Percentiles rank a stretch among this genome's conserved stretches.
Conservation (phyloP, 2,797 vertebrate species). For the Sebastes nivosus region DNA sequence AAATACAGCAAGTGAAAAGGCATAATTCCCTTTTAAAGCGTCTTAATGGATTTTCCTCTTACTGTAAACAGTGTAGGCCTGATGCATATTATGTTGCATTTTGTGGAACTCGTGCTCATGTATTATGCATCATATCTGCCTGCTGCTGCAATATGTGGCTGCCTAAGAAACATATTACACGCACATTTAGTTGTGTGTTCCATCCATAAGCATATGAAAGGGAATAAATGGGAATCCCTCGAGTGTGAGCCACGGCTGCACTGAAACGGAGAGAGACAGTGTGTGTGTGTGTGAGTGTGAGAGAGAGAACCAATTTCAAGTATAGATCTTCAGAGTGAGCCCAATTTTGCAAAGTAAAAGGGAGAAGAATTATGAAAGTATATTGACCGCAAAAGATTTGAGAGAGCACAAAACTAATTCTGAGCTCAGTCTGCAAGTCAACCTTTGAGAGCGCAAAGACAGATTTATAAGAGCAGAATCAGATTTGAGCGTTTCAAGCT, state of each 20-base stretch:
- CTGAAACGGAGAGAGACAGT: no score
- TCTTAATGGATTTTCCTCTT: slow-evolving; percentile 1
- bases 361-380: not conserved
- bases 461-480: not conserved
- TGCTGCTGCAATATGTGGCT: not conserved
- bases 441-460: not conserved
- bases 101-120: slow-evolving; percentile 17
- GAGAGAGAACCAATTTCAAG: not conserved
- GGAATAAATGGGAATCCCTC: slow-evolving; percentile 6
- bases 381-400: not conserved
- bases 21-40: not conserved
- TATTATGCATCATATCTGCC: slow-evolving; percentile 16
- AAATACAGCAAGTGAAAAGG: not conserved
- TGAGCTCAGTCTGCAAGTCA: not conserved
- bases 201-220: not conserved
- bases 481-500: not conserved
- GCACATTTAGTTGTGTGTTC: not conserved
- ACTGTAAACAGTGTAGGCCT: slow-evolving; percentile 11
- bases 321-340: not conserved
- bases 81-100: slow-evolving; percentile 11
- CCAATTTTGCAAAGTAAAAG: not conserved
- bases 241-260: not conserved
- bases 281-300: not conserved
- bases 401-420: not conserved
- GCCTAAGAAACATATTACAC: slow-evolving; percentile 7